Evolutionary conservation across 2,797 vertebrate species (phyloP).

Genomic region (Bucorvus abyssinicus): DNA sequence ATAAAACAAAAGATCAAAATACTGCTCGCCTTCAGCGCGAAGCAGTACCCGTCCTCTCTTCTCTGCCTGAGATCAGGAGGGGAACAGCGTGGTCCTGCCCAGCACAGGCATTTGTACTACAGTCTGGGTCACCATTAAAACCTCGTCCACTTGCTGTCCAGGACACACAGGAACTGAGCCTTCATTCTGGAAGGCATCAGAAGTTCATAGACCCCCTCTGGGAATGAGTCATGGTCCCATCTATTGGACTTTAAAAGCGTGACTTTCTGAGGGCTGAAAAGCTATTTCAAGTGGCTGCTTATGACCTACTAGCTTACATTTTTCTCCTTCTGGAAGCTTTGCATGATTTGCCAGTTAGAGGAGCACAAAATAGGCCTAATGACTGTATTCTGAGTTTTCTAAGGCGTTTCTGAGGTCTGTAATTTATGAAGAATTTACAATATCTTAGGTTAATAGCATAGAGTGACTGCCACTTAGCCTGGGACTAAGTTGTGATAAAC

Average conservation of each 20-base stretch:
- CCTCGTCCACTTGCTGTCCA: accelerated
- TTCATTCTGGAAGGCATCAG: not conserved
- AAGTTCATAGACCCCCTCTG: not conserved
- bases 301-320: not conserved
- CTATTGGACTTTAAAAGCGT: not conserved
- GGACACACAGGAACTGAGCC: not conserved
- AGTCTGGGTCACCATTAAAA: not conserved
- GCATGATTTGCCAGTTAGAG: not conserved
- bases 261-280: not conserved
- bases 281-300: not conserved
- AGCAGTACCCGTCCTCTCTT: not conserved
- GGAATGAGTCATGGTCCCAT: not conserved
- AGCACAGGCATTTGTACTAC: not conserved
- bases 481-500: not conserved
- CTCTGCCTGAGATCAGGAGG: not conserved
- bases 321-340: not conserved
- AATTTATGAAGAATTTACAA: not conserved
- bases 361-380: not conserved
- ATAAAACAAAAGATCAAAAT: not conserved
- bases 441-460: not conserved
- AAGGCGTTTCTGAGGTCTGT: not conserved
- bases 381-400: not conserved
- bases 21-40: accelerated
- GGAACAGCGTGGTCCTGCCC: not conserved
- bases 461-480: not conserved